These are phyloP conservation scores for Drosophila anomalata DNA, from an alignment of 2,888 invertebrate species.

Conservation along the genomic window DNA sequence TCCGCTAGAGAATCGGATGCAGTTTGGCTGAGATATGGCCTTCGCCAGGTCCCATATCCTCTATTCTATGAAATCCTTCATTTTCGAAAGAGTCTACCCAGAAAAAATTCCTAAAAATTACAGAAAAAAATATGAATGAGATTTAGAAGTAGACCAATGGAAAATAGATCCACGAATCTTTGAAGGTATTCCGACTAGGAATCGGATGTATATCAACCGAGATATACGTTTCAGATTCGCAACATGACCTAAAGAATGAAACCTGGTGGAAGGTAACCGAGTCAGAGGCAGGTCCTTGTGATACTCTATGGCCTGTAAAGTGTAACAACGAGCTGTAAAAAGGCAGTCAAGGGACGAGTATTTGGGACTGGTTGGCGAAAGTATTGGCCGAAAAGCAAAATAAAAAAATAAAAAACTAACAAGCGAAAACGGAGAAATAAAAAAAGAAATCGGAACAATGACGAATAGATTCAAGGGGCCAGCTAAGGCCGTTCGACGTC, in stretches of 20 bases:
- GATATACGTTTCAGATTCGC: neutral
- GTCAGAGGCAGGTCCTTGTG: neutral
- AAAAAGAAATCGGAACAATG: conserved; percentile 62
- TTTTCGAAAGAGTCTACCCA: too few species aligned
- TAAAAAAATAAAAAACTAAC: conserved; percentile 12
- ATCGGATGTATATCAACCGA: too few species aligned
- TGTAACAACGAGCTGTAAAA: neutral
- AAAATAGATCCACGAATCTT: too few species aligned
- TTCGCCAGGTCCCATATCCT: too few species aligned
- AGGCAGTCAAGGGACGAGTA: conserved; percentile 9
- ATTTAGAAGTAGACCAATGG: too few species aligned
- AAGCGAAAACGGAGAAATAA: conserved; percentile 15
- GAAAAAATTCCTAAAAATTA: too few species aligned
- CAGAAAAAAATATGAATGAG: too few species aligned
- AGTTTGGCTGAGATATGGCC: too few species aligned
- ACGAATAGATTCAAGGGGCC: conserved; percentile 64
- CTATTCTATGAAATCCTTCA: too few species aligned
- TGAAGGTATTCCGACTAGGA: too few species aligned
- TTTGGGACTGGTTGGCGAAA: conserved; percentile 17
- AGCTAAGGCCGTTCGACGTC: conserved; percentile 70
- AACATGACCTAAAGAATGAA: neutral
- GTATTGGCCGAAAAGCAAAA: conserved; percentile 6
- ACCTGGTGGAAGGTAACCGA: neutral
- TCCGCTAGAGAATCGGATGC: too few species aligned
- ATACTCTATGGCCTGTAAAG: neutral